Percentiles rank a stretch among this genome's conserved stretches.
Conservation (phyloP, 2,113 vertebrate species). For the Puffinus mauretanicus region DNA sequence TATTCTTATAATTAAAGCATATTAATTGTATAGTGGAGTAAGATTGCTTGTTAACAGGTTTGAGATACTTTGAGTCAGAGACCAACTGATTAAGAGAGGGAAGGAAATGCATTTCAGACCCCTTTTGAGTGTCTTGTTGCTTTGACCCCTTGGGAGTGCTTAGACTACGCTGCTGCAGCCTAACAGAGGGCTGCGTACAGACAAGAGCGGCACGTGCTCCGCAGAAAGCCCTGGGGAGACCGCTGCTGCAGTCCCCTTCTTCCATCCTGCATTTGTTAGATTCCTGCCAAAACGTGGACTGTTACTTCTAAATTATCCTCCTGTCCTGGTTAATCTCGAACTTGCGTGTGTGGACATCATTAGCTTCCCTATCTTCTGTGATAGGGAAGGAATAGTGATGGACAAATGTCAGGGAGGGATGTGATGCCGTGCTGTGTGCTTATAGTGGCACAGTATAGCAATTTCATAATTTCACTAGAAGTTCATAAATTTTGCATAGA, state of each 20-base stretch:
- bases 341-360: accelerated
- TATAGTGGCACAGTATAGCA: accelerated
- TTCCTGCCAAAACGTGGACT: not conserved
- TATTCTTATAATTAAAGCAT: not conserved
- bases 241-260: not conserved
- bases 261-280: not conserved
- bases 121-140: not conserved
- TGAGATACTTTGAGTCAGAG: not conserved
- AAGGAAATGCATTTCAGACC: not conserved
- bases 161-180: not conserved
- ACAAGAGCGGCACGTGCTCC: not conserved
- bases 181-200: too few relatives aligned
- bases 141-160: not conserved
- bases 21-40: not conserved
- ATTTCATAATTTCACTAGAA: accelerated
- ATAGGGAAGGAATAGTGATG: accelerated
- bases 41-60: not conserved
- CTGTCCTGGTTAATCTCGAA: not conserved
- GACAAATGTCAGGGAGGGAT: not conserved
- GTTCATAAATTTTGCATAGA: accelerated
- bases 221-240: not conserved
- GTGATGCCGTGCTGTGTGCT: accelerated
- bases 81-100: not conserved
- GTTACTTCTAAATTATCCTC: not conserved
- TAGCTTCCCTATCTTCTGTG: accelerated